These are phyloP conservation scores for Gymnoscopelus braueri DNA, from an alignment of 2,797 vertebrate genomes.

Conservation along the genomic window DNA sequence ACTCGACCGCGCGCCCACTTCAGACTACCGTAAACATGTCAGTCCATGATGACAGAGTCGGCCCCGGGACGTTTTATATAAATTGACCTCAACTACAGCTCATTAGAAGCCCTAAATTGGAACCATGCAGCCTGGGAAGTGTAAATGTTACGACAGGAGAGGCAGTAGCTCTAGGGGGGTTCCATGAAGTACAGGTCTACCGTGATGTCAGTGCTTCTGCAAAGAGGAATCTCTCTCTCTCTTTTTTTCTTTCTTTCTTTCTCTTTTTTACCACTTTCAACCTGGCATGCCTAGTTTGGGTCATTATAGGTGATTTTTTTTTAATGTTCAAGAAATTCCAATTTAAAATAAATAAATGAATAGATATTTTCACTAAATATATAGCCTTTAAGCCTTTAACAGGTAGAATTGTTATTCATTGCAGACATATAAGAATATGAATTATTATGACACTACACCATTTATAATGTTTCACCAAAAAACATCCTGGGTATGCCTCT, in stretches of 20 bases:
- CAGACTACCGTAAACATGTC: constrained; percentile 87
- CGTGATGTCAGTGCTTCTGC: not conserved
- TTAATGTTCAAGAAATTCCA: too few species aligned
- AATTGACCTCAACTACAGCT: constrained; percentile 88
- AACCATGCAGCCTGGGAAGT: constrained; percentile 82
- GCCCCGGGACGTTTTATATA: constrained; percentile 82
- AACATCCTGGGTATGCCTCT: too few species aligned
- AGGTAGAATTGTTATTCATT: too few species aligned
- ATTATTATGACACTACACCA: too few species aligned
- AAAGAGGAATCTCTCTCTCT: not conserved
- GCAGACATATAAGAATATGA: too few species aligned
- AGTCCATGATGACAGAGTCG: constrained; percentile 85
- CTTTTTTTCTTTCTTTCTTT: not conserved
- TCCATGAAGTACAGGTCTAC: constrained; percentile 36
- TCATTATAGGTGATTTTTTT: too few species aligned
- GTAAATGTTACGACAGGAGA: constrained; percentile 71
- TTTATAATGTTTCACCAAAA: too few species aligned
- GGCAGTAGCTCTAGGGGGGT: constrained; percentile 50
- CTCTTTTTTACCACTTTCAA: not conserved
- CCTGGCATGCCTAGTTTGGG: not conserved
- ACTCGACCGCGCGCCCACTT: constrained; percentile 83
- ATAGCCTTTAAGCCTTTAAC: too few species aligned
- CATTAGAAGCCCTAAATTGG: constrained; percentile 86
- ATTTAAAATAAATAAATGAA: too few species aligned
- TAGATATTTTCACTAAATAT: too few species aligned